Evolutionary conservation across 2,888 invertebrate species (phyloP).

Genomic region (Pecten maximus): DNA sequence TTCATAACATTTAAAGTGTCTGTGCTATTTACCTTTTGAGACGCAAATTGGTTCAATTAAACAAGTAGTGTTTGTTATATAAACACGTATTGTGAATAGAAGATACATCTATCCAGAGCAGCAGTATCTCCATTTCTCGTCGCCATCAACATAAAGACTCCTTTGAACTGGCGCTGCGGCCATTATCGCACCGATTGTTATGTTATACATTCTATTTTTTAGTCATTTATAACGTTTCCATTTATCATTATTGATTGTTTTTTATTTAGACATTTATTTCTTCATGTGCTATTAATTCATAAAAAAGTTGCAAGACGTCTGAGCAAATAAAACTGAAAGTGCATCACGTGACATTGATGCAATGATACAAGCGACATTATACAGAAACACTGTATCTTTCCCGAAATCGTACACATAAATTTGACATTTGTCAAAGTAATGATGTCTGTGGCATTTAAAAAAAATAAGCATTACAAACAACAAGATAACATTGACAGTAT

Average conservation of each 20-base stretch:
- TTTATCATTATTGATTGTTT: constrained; percentile 18
- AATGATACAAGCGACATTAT: not conserved
- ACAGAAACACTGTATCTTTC: not conserved
- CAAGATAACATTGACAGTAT: not conserved
- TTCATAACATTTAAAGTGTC: not conserved
- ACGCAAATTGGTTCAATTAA: constrained; percentile 25
- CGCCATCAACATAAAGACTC: not conserved
- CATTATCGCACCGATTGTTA: not conserved
- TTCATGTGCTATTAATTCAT: not conserved
- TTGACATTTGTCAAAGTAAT: not conserved
- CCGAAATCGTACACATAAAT: not conserved
- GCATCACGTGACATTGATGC: not conserved
- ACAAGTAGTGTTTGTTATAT: not conserved
- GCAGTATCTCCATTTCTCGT: not conserved
- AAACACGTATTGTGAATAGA: not conserved
- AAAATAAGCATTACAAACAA: not conserved
- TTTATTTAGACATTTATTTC: constrained; percentile 14
- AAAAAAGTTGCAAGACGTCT: not conserved
- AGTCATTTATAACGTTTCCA: not conserved
- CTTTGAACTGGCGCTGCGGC: not conserved
- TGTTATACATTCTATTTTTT: not conserved
- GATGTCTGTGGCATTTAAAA: not conserved
- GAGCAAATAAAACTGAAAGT: not conserved
- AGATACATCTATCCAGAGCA: not conserved
- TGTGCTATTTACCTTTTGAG: not conserved